These are phyloP conservation scores for Zophobas atratus DNA, from an alignment of 1,140 invertebrate species.

Conservation along the genomic window DNA sequence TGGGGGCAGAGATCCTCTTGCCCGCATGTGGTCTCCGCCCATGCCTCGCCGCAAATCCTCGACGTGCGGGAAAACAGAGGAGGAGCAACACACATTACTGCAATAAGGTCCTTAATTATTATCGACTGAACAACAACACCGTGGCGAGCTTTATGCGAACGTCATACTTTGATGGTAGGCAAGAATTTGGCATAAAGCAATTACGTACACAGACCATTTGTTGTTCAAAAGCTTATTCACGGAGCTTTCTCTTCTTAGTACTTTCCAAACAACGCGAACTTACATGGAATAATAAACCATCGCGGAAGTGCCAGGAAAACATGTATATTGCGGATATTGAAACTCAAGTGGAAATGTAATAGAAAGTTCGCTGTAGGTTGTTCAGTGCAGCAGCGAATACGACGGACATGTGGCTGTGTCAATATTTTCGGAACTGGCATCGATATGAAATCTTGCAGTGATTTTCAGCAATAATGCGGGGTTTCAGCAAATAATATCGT, in stretches of 20 bases:
- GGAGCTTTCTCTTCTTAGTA: conserved; percentile 17
- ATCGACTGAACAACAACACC: conserved; percentile 19
- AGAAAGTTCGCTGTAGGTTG: conserved; percentile 20
- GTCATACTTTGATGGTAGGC: conserved; percentile 29
- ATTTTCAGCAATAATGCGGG: no score
- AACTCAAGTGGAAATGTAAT: conserved; percentile 28
- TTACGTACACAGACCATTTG: conserved; percentile 35
- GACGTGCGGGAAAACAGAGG: no score
- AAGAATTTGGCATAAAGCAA: conserved; percentile 42
- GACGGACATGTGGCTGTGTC: background rate
- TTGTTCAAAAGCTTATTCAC: conserved; percentile 33
- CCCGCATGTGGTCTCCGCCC: no score
- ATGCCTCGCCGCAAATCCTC: no score
- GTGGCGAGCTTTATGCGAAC: conserved; percentile 21
- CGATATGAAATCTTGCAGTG: background rate
- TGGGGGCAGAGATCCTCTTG: no score
- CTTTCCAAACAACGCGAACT: conserved; percentile 32
- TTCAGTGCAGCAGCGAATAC: background rate
- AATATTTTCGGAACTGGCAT: conserved; percentile 1
- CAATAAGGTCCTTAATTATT: conserved; percentile 6
- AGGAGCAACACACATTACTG: no score
- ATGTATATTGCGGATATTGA: conserved; percentile 29
- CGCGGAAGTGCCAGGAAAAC: conserved; percentile 36
- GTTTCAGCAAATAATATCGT: no score
- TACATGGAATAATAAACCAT: conserved; percentile 36